Percentiles rank a stretch among this genome's conserved stretches.
phyloP scores from a whole-genome alignment of 1,140 invertebrate genomes.

The Telenomus remus region DNA sequence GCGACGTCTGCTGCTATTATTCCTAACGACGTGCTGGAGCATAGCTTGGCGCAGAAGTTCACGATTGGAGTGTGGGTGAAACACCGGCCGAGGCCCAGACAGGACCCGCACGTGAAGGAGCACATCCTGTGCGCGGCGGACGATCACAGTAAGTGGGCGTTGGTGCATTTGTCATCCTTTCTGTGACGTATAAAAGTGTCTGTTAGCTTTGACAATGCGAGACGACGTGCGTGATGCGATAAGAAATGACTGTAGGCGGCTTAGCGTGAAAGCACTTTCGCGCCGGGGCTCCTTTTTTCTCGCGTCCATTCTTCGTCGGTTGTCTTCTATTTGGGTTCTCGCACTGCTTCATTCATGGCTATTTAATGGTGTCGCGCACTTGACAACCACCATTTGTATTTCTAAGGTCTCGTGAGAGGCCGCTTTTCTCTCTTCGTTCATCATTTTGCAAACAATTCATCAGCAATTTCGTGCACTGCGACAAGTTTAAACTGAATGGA shows the following conservation, averaged over 20 bases:
- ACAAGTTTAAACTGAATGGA: too few species aligned
- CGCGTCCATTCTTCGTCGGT: too few species aligned
- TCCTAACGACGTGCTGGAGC: constrained; percentile 83
- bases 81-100: constrained; percentile 82
- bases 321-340: not conserved
- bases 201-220: constrained; percentile 1
- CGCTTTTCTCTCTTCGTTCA: too few species aligned
- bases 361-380: not conserved
- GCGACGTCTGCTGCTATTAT: constrained; percentile 89
- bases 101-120: constrained; percentile 93
- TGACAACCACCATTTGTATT: too few species aligned
- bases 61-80: constrained; percentile 95
- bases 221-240: not conserved
- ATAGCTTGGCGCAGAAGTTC: constrained; percentile 87
- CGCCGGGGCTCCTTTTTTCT: not conserved
- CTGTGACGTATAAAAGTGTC: not conserved
- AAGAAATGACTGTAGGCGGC: constrained; percentile 5
- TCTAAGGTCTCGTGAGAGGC: too few species aligned
- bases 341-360: not conserved
- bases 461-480: too few species aligned
- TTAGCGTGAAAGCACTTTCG: not conserved
- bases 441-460: constrained; percentile 1
- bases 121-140: constrained; percentile 97
- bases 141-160: constrained; percentile 88
- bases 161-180: not conserved